Evolutionary conservation across 2,888 invertebrate genomes (phyloP), one percentile per base, ranked within the genome.

Genomic region (Diploptera punctata): DNA sequence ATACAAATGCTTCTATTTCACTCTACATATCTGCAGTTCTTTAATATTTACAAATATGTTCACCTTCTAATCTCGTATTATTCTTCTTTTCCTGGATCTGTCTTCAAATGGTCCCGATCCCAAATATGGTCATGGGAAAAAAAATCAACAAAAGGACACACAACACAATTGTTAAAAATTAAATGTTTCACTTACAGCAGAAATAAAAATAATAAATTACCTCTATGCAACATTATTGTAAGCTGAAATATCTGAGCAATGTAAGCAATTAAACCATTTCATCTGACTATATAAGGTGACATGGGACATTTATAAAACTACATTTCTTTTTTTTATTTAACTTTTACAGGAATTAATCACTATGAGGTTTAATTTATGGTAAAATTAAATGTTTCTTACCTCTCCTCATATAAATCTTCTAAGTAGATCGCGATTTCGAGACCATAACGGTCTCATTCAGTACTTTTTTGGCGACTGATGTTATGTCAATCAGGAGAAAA

Each of bases 31-130:
- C 16, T 49, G 54, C 13, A 54, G 13, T 54, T 7, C 26, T 54
- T 54, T 54, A 33, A 19, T 57, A 57, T 57, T 57, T 31, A 57
- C 29, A 29, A 24, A 52, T 52, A 24, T 52, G 24, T 52, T 52
- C 52, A 52, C 19, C 24, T 52, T 21, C 24, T 24, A 3, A 19
- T 52, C 47, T 21, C 38, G 19, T 52, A 13, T 24, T 24, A 52
- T 24, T 18, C 57, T 18, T 24, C 29, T 29, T 29, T 31, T 29
- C 57, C 57, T 57, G 31, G 57, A n/a, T 57, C 31, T 57, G 57
- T 31, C 57, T 57, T 57, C 3, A 57, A n/a, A 57, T 29, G 57
- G 57, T 57, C 57, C 57, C 57, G 29, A 2, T 29, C 57, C 31
- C 29, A 57, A 57, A 29, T 10, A 31, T 31, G 57, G 52, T 52